Base-by-base conservation (phyloP, 2,113 vertebrate species). In the Neodontobutis hainanensis region DNA sequence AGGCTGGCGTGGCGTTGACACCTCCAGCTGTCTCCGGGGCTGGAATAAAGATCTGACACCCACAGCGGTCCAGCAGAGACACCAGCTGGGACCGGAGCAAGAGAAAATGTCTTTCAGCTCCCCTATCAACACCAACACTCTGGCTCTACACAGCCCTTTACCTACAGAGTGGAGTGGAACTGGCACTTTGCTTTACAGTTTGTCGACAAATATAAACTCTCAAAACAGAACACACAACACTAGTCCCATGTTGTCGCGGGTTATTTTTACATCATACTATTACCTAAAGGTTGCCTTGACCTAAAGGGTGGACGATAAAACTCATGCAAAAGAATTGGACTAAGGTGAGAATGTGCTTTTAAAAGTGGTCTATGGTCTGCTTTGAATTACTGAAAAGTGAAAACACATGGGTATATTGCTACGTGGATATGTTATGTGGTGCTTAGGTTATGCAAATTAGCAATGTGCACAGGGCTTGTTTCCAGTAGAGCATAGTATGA, bases 11-110 rank as follows among this genome's bases (percentile, higher is more conserved):
- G 68, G 90, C 66, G 91, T 91, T 91, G 90, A 92, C 90, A 92
- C 86, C 90, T 91, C 88, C 92, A 92, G 91, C 92, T 92, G 92
- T 92, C 90, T 91, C 74, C 75, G 72, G 90, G 82, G 84, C 73
- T 83, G 86, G 89, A 89, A 84, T 85, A 80, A 88, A 89, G 90
- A 92, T 90, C 87, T 83, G 87, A 92, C 88, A 88, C 87, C 80
- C 72, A 42, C 70, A 80, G 80, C 75, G 75, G 78, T 70, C 72
- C 77, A 57, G 80, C 50, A 63, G 65, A 89, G 89, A 87, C 87
- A 88, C 84, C 87, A 89, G 82, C 88, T 84, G 86, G 88, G 90
- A 83, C 80, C 81, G 69, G 81, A 85, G 90, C 90, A 89, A 89
- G 84, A 72, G 71, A 81, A 82, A 85, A 82, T 81, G 76, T 82